Evolutionary conservation across 2,888 invertebrate genomes (phyloP), one percentile per base, ranked within the genome.

Genomic region (Stenodera caucasica): DNA sequence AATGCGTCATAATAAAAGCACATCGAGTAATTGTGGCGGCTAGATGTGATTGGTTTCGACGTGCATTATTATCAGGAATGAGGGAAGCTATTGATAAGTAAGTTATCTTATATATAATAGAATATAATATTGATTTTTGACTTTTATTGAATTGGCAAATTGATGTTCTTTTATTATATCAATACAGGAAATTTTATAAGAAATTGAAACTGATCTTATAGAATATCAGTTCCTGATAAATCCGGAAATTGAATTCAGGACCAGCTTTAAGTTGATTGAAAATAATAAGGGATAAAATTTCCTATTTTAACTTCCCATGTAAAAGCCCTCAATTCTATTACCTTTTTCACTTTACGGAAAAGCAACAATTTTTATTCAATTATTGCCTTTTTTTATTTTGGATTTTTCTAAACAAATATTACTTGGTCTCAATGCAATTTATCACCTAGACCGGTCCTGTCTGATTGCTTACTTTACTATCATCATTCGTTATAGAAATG

Each of bases 51-150:
- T 89, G 88, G 88, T 88, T 89, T 74, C 81, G 87, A 52, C 81
- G 88, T 67, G 89, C 89, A 1, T 77, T 89, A 14, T 81, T 87
- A 49, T 88, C 88, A 53, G 89, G 89, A 53, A 89, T 89, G 89
- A 82, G 85, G 70, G 89, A 89, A 78, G 85, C 87, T 23, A 88
- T 89, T 66, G 85, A 87, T 72, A 86, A 85, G 87, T 87, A 75
- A 70, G 76, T 69, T 11, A 33, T 23, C 8, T 8, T 45, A 26
- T n/a, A n/a, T n/a, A 18, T 15, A 18, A 18, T 21, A 18, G 18
- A 35, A 15, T 37, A 8, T 50, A 15, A 37, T 15, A 37, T 37
- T 37, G 37, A 37, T 14, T 26, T 26, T 2, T 26, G 2, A 4
- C 26, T 5, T 26, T 26, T 26, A 7, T 26, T 37, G 8, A 37